phyloP scores from a whole-genome alignment of 2,888 invertebrate species.

The Heliconius cydno region DNA sequence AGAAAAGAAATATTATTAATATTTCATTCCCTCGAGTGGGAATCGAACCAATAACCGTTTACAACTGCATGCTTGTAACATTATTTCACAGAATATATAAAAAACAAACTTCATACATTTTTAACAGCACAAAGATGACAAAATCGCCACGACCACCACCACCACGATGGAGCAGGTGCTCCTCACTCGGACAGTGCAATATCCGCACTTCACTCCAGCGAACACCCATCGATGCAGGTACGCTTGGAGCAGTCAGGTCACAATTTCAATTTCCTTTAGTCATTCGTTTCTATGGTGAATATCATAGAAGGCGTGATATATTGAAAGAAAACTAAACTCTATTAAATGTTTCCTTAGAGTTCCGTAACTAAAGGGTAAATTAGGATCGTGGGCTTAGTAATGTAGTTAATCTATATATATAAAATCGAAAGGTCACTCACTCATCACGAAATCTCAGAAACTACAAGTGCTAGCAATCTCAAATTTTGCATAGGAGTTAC shows the following conservation, averaged over 20 bases:
- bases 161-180: background rate
- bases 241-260: background rate
- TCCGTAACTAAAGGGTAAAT: background rate
- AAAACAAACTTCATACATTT: background rate
- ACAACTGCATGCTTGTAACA: too few species aligned
- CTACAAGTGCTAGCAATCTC: too few species aligned
- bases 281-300: background rate
- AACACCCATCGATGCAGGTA: conserved; percentile 7
- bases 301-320: background rate
- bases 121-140: background rate
- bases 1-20: too few species aligned
- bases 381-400: too few species aligned
- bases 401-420: too few species aligned
- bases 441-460: too few species aligned
- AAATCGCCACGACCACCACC: background rate
- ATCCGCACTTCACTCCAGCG: conserved; percentile 12
- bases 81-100: background rate
- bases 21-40: too few species aligned
- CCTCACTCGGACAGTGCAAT: conserved; percentile 1
- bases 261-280: conserved; percentile 4
- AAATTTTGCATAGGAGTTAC: too few species aligned
- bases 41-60: too few species aligned
- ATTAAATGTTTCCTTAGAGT: too few species aligned
- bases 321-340: background rate
- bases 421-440: too few species aligned